Base-by-base conservation (phyloP, 2,888 invertebrate species). In the Pandemis cinnamomeana region DNA sequence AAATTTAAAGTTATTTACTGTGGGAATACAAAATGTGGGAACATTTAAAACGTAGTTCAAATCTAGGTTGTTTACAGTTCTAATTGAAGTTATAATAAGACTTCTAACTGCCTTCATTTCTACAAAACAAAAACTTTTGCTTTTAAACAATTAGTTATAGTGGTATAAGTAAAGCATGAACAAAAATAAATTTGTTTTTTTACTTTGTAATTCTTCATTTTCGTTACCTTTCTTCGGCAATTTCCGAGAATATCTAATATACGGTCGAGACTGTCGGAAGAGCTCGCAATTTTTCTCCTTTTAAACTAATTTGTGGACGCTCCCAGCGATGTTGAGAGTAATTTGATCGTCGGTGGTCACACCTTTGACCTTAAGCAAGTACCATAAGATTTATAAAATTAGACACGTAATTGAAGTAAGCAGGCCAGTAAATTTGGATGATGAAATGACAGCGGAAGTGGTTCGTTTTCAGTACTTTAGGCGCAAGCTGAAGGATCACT, bases 261-360 rank as follows among this genome's bases (percentile, higher is more conserved):
- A 41, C n/a, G 20, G 41, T 53, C 27, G n/a, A n/a, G 51, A 11
- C 63, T 7, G 42, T 70, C 62, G 53, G 62, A 51, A 42, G 70
- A n/a, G 62, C 51, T 20, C 42, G 42, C 44, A 70, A 70, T 70
- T 70, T 62, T 53, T 53, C 53, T 51, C 20, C 61, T 51, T 13
- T 51, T 63, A 62, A 70, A 63, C 63, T 63, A 70, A 70, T 63
- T 70, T 63, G 41, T 20, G 10, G 53, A 55, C 44, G 53, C 42
- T 42, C 42, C 62, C 6, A 20, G 44, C 11, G 63, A 8, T 20
- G 20, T 62, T 44, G 20, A 5, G 7, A 27, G 61, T 62, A 63
- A 63, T 70, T 70, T 41, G 27, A 70, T 63, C 46, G 63, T 62
- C 53, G 10, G 36, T 63, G 44, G 63, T 27, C 44, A 48, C 41